These are phyloP conservation scores for Novumbra hubbsi DNA, from an alignment of 2,797 vertebrate species.

Conservation along the genomic window DNA sequence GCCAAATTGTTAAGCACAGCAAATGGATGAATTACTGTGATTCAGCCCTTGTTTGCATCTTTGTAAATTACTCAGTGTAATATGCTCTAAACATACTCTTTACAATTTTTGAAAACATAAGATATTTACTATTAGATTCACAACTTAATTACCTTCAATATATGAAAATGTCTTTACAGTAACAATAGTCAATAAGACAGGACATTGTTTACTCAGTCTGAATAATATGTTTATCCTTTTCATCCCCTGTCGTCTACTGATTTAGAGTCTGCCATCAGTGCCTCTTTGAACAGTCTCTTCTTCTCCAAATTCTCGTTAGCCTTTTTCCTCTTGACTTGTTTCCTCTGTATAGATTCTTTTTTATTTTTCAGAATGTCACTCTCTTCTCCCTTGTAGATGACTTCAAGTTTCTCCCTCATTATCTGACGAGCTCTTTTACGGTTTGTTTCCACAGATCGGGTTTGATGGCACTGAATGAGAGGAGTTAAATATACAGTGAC, in stretches of 20 bases:
- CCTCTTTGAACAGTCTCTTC: conserved; percentile 83
- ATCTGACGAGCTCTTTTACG: conserved; percentile 86
- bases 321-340: conserved; percentile 83
- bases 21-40: conserved; percentile 61
- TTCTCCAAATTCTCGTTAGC: conserved; percentile 84
- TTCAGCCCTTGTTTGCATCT: conserved; percentile 70
- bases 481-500: background rate
- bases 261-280: conserved; percentile 54
- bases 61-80: conserved; percentile 82
- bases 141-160: background rate
- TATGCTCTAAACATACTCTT: conserved; percentile 90
- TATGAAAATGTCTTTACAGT: background rate
- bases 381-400: conserved; percentile 83
- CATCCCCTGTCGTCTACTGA: conserved; percentile 37
- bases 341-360: conserved; percentile 75
- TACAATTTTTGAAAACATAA: conserved; percentile 53
- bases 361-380: conserved; percentile 78
- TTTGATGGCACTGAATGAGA: conserved; percentile 88
- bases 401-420: conserved; percentile 86
- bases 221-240: background rate
- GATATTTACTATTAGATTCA: background rate
- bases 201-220: background rate
- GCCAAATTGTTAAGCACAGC: conserved; percentile 34
- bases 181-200: background rate
- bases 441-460: conserved; percentile 88